Percentiles rank a stretch among this genome's conserved stretches.
Evolutionary conservation across 2,797 vertebrate species (phyloP).

Genomic region (Typhlichthys subterraneus): DNA sequence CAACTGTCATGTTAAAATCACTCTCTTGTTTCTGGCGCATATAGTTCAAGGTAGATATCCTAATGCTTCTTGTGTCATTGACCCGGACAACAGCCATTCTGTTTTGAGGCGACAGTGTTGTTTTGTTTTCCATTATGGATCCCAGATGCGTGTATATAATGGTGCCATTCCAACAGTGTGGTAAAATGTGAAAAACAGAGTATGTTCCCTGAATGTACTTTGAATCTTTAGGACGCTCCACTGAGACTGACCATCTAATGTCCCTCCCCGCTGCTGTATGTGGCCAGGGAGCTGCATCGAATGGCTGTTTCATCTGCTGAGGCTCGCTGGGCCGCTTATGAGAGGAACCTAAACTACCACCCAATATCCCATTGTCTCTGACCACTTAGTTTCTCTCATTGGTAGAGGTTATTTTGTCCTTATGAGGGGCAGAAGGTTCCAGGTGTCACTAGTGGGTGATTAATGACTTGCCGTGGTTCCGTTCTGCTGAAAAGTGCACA

Average conservation of each 20-base stretch:
- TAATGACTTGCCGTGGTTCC: constrained; percentile 73
- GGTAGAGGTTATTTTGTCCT: constrained; percentile 80
- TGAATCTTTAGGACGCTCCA: constrained; percentile 53
- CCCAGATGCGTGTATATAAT: constrained; percentile 53
- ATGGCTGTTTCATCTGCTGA: constrained; percentile 79
- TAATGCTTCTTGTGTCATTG: constrained; percentile 35
- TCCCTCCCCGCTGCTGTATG: constrained; percentile 67
- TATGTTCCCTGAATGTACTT: constrained; percentile 40
- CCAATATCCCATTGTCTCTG: constrained; percentile 78
- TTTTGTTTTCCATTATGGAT: constrained; percentile 8
- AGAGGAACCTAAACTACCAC: constrained; percentile 76
- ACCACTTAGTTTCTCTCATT: constrained; percentile 77
- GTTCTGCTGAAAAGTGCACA: constrained; percentile 78
- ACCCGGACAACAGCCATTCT: constrained; percentile 17
- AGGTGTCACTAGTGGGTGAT: constrained; percentile 79
- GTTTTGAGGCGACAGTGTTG: constrained; percentile 16
- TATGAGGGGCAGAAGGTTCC: constrained; percentile 80
- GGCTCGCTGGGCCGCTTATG: constrained; percentile 79
- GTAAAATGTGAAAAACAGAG: constrained; percentile 63
- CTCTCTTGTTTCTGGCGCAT: too few species aligned
- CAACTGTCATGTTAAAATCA: constrained; percentile 12
- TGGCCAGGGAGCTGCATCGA: constrained; percentile 81
- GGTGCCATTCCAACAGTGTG: constrained; percentile 62
- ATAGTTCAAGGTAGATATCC: constrained; percentile 25
- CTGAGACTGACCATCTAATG: constrained; percentile 51